Percentiles rank a stretch among this genome's conserved stretches.
Evolutionary conservation across 2,888 invertebrate genomes (phyloP).

Genomic region (Drosophila austrosaltans): DNA sequence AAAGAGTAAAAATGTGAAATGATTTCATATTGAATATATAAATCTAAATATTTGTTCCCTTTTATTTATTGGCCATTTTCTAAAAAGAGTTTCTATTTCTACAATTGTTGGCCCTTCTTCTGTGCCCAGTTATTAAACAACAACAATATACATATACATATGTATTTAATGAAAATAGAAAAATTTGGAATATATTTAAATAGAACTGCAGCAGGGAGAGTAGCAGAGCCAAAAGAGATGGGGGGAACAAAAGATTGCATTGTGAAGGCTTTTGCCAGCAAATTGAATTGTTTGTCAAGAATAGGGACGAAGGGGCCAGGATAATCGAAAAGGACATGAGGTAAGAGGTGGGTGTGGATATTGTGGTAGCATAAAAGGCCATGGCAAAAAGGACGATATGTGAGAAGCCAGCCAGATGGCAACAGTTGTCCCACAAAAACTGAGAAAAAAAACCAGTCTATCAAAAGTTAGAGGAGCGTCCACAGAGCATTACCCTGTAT

Average conservation of each 20-base stretch:
- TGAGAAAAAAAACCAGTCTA: neutral
- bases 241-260: neutral
- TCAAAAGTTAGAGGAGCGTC: neutral
- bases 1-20: too few species aligned
- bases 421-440: slow-evolving; percentile 66
- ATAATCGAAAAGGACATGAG: slow-evolving; percentile 12
- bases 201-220: slow-evolving; percentile 18
- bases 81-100: neutral
- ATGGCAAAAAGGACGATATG: slow-evolving; percentile 21
- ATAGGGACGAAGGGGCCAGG: slow-evolving; percentile 25
- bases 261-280: slow-evolving; percentile 46
- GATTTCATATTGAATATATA: too few species aligned
- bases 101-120: slow-evolving; percentile 23
- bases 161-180: slow-evolving; percentile 12
- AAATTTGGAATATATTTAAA: slow-evolving; percentile 9
- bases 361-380: too few species aligned
- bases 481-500: neutral
- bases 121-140: slow-evolving; percentile 63
- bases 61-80: too few species aligned
- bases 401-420: slow-evolving; percentile 64
- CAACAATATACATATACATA: slow-evolving; percentile 28
- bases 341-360: slow-evolving; percentile 4
- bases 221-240: neutral
- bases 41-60: too few species aligned
- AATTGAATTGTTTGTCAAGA: slow-evolving; percentile 68